phyloP scores from a whole-genome alignment of 2,113 vertebrate species.

The Hippopotamus amphibius region DNA sequence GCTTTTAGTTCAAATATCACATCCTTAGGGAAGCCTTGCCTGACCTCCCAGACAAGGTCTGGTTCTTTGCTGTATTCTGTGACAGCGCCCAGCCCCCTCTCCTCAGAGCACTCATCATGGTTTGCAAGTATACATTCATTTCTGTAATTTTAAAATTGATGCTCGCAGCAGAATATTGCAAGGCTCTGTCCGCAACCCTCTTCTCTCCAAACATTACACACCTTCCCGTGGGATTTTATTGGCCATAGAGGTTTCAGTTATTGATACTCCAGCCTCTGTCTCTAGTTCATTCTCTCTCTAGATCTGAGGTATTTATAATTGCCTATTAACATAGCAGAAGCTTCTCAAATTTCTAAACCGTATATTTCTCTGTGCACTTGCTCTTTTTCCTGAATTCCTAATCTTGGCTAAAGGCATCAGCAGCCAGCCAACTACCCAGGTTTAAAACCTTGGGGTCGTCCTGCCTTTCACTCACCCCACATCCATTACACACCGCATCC shows the following conservation, averaged over 20 bases:
- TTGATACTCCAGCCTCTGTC: neutral
- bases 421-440: neutral
- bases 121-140: neutral
- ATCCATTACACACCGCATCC: no score
- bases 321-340: neutral
- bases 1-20: neutral
- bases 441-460: neutral
- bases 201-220: neutral
- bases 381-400: neutral
- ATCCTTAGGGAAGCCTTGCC: neutral
- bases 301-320: neutral
- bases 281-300: neutral
- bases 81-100: neutral
- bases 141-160: neutral
- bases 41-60: neutral
- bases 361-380: neutral
- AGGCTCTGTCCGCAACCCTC: neutral
- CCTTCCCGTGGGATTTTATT: neutral
- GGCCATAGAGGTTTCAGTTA: neutral
- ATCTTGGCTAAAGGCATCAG: neutral
- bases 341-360: neutral
- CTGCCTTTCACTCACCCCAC: neutral
- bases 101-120: accelerated
- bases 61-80: neutral
- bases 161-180: neutral